phyloP scores from a whole-genome alignment of 1,140 invertebrate genomes.

The Galleria mellonella region DNA sequence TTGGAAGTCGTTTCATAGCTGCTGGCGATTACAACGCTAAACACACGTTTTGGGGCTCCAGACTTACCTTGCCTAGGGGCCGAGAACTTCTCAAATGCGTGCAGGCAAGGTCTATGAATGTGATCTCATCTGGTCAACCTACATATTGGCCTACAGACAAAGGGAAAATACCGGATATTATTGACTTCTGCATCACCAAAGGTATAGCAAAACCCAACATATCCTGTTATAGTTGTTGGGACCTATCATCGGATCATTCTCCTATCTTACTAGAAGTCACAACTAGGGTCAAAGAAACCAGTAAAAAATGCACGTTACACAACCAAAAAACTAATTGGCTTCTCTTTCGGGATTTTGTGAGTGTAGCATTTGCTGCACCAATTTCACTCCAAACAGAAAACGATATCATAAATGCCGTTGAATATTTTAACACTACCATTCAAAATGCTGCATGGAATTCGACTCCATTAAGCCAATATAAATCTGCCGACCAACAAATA shows the following conservation, averaged over 20 bases:
- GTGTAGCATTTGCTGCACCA: not conserved
- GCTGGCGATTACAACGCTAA: slow-evolving; percentile 48
- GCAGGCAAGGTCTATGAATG: slow-evolving; percentile 8
- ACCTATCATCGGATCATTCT: not conserved
- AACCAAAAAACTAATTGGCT: not conserved
- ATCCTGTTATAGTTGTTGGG: not conserved
- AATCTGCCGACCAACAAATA: not conserved
- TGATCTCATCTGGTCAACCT: slow-evolving; percentile 20
- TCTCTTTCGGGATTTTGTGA: not conserved
- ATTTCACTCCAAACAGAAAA: not conserved
- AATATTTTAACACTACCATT: not conserved
- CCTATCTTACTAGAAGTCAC: not conserved
- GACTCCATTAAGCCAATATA: not conserved
- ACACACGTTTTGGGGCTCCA: slow-evolving; percentile 31
- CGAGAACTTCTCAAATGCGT: slow-evolving; percentile 18
- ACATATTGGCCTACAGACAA: slow-evolving; percentile 39
- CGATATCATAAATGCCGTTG: not conserved
- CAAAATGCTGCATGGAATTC: slow-evolving; percentile 1
- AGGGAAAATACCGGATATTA: slow-evolving; percentile 34
- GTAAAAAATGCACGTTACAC: not conserved
- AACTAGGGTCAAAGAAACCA: not conserved
- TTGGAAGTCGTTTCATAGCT: slow-evolving; percentile 42
- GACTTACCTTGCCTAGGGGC: slow-evolving; percentile 17
- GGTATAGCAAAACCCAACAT: not conserved
- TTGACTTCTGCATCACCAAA: slow-evolving; percentile 19